These are phyloP conservation scores for Mastacembelus armatus DNA, from an alignment of 2,797 vertebrate genomes.

Conservation along the genomic window DNA sequence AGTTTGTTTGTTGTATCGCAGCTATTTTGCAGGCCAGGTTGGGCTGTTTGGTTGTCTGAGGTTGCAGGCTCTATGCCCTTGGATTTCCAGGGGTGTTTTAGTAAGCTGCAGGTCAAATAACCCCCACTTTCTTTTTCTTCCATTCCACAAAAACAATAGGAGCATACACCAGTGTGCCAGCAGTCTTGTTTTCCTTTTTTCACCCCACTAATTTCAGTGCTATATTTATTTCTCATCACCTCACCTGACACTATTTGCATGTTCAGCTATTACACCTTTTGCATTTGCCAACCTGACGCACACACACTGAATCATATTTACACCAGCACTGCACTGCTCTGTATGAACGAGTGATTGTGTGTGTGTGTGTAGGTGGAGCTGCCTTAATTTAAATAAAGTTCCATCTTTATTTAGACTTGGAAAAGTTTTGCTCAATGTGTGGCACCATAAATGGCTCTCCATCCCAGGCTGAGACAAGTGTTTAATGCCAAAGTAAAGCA, in stretches of 20 bases:
- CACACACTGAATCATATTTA: constrained; percentile 12
- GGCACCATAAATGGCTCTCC: constrained; percentile 36
- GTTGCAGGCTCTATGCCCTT: constrained; percentile 46
- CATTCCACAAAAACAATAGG: constrained; percentile 38
- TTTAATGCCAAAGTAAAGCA: constrained; percentile 45
- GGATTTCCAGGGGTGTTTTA: constrained; percentile 46
- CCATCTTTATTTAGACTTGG: constrained; percentile 64
- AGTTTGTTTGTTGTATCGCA: constrained; percentile 47
- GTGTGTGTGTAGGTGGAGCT: constrained; percentile 30
- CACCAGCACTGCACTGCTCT: constrained; percentile 36
- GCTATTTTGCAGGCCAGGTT: constrained; percentile 30
- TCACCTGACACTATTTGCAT: constrained; percentile 49
- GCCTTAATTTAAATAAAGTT: constrained; percentile 65
- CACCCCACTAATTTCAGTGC: constrained; percentile 45
- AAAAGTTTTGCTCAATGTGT: constrained; percentile 46
- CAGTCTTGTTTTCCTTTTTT: constrained; percentile 34
- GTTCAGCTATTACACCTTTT: constrained; percentile 47
- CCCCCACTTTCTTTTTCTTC: background rate
- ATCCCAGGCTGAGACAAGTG: constrained; percentile 1
- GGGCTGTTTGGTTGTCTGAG: constrained; percentile 64
- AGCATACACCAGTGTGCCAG: constrained; percentile 22
- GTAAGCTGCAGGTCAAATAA: constrained; percentile 44
- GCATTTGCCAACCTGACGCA: constrained; percentile 15
- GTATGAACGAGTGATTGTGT: constrained; percentile 29
- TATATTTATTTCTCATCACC: constrained; percentile 55